Base-by-base conservation (phyloP, 1,140 invertebrate genomes). In the Coptotermes formosanus region DNA sequence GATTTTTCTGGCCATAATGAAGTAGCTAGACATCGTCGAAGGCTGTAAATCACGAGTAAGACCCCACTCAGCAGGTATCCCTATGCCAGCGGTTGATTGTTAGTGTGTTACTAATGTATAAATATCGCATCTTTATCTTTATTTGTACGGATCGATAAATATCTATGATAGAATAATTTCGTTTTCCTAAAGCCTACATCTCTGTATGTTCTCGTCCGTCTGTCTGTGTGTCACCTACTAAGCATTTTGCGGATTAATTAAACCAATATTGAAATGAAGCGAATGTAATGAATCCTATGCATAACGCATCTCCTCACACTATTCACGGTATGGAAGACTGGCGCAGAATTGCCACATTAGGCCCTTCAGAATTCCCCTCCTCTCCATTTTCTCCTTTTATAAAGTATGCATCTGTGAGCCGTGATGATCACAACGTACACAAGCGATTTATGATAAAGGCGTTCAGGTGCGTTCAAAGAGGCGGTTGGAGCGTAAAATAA, bases 391-490 rank as follows among this genome's bases (percentile, higher is more conserved):
- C 64, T 75, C 64, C 64, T 75, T 75, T n/a, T 75, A 75, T 75
- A 75, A 75, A 75, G 64, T 75, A 75, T 75, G 64, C 64, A 75
- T 75, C 64, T 25, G n/a, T 75, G 64, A 75, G n/a, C 64, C 25
- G 64, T 30, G 64, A 75, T 75, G 64, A 75, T 75, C 64, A 75
- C 64, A 75, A 75, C 30, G 64, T n/a, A 75, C 64, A 75, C 64
- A 75, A 75, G 64, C 64, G 64, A 75, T 75, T 75, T 75, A 75
- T 75, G 64, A 75, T 75, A 75, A 75, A 75, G 64, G 64, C 64
- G 64, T 75, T 75, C 64, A 75, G 64, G 64, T 75, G 64, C 64
- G 64, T 75, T 75, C 64, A 75, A 75, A 75, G 64, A 75, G 64
- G 64, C n/a, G 64, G 14, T n/a, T 30, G 64, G 64, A 75, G 64